Percentiles rank a stretch among this genome's conserved stretches.
These are phyloP conservation scores for Lepisosteus oculatus DNA, from an alignment of 2,113 vertebrate species.

Conservation along the genomic window DNA sequence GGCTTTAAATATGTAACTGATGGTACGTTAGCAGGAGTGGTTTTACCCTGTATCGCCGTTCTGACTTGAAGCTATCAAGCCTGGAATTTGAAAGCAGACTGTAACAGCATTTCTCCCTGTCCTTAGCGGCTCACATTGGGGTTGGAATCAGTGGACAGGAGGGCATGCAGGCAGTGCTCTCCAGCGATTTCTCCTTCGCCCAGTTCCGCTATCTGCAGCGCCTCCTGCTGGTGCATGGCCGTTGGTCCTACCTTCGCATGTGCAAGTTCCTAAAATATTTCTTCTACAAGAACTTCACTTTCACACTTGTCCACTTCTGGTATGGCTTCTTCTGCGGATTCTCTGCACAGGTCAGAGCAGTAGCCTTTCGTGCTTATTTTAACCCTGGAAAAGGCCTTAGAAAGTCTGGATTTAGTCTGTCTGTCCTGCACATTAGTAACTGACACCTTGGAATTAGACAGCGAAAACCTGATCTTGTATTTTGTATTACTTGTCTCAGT, in stretches of 20 bases:
- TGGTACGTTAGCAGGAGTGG: too few relatives aligned
- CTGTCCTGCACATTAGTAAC: too few relatives aligned
- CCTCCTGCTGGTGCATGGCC: slow-evolving; percentile 88
- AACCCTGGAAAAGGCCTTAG: too few relatives aligned
- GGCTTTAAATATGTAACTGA: too few relatives aligned
- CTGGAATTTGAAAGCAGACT: too few relatives aligned
- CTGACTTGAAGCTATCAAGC: too few relatives aligned
- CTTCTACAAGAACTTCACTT: slow-evolving; percentile 97
- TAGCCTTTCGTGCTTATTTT: too few relatives aligned
- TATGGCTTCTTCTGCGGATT: slow-evolving; percentile 93
- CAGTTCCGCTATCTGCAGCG: slow-evolving; percentile 92
- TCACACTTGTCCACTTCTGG: slow-evolving; percentile 94
- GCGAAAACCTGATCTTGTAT: too few relatives aligned
- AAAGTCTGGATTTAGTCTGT: too few relatives aligned
- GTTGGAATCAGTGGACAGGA: slow-evolving; percentile 91
- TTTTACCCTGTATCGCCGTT: too few relatives aligned
- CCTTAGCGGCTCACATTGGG: slow-evolving; percentile 87
- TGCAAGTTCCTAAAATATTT: slow-evolving; percentile 95
- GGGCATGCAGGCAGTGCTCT: slow-evolving; percentile 90
- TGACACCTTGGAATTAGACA: too few relatives aligned
- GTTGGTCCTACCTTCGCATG: slow-evolving; percentile 96
- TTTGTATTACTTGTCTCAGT: too few relatives aligned
- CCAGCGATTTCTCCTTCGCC: slow-evolving; percentile 85
- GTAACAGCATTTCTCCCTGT: background rate
- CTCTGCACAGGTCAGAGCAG: slow-evolving; percentile 83